Evolutionary conservation across 2,113 vertebrate species (phyloP).

Genomic region (Phyllostomus hastatus): DNA sequence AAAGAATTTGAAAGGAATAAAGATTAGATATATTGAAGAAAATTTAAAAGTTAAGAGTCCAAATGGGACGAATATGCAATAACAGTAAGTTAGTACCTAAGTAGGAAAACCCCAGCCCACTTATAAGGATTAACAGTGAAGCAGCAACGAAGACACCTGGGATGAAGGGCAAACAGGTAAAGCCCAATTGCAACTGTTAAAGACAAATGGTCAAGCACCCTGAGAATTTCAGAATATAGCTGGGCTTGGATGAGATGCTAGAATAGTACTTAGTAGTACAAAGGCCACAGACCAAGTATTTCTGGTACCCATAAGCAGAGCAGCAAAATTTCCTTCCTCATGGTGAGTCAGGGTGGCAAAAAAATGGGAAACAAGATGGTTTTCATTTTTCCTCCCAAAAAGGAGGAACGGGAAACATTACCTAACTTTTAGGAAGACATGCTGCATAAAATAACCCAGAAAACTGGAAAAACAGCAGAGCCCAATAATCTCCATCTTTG

Average conservation of each 20-base stretch:
- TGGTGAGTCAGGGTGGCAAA: background rate
- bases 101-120: background rate
- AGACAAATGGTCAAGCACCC: background rate
- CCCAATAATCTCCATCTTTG: background rate
- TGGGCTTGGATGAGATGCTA: background rate
- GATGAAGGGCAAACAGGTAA: background rate
- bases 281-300: background rate
- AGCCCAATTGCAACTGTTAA: background rate
- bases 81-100: background rate
- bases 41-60: background rate
- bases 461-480: background rate
- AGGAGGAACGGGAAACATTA: background rate
- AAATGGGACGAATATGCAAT: background rate
- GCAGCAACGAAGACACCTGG: background rate
- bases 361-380: constrained; percentile 18
- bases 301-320: background rate
- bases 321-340: constrained; percentile 11
- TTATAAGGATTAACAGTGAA: background rate
- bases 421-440: background rate
- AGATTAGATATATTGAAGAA: constrained; percentile 12
- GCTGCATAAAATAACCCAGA: background rate
- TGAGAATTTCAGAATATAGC: background rate
- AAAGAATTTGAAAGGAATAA: background rate
- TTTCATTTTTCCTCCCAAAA: constrained; percentile 28
- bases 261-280: background rate